Evolutionary conservation across 2,797 vertebrate genomes (phyloP).

Genomic region (Pitangus sulphuratus): DNA sequence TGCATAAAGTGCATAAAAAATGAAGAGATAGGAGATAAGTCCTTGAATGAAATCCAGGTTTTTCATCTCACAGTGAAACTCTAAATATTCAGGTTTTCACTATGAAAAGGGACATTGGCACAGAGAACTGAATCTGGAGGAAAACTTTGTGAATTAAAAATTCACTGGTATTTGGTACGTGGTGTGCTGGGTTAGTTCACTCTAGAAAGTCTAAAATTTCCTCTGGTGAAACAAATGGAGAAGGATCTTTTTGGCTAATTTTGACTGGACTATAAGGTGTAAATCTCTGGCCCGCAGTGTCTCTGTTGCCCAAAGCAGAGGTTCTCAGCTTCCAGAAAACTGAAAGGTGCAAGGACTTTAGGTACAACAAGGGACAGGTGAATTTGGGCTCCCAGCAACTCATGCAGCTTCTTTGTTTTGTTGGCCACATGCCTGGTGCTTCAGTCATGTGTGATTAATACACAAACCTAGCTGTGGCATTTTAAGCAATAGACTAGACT

Average conservation of each 20-base stretch:
- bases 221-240: neutral
- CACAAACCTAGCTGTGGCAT: neutral
- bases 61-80: neutral
- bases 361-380: neutral
- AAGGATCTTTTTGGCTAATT: neutral
- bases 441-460: neutral
- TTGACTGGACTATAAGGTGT: neutral
- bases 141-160: neutral
- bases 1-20: slow-evolving; percentile 19
- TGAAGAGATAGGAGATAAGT: neutral
- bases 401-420: neutral
- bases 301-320: neutral
- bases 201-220: neutral
- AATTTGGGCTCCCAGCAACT: neutral
- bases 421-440: neutral
- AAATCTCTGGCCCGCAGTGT: rapidly evolving
- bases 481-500: neutral
- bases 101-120: neutral
- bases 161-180: neutral
- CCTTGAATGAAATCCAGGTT: neutral
- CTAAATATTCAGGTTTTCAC: neutral
- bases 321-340: neutral
- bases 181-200: neutral
- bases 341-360: neutral
- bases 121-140: neutral